Base-by-base conservation (phyloP, 2,797 vertebrate genomes). In the Myotis daubentonii region DNA sequence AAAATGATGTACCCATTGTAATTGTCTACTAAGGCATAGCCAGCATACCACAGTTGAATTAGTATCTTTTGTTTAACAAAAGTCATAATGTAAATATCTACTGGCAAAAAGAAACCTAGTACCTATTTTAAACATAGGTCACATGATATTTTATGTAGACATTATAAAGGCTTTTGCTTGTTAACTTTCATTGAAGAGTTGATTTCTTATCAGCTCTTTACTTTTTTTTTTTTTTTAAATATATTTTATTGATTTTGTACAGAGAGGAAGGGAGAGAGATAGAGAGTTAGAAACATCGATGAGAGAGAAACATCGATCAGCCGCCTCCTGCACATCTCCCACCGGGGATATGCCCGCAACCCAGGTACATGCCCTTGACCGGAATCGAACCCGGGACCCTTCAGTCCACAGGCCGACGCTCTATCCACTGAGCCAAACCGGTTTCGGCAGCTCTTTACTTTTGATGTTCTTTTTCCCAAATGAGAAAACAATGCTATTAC, bases 11-110 rank as follows among this genome's bases (percentile, higher is more conserved):
- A 44, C 9, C 13, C 53, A 28, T 53, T 80, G 2, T 80, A 47
- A 62, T 84, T 15, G 36, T 38, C 51, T 91, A n/a, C 70, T 82
- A 60, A 90, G 44, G 10, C 22, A 51, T 93, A 36, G 68, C 19
- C 15, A 60, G 19, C 38, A 12, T 62, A 41, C n/a, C 23, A 36
- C n/a, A 91, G 19, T 87, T 75, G 70, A 92, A 81, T 78, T 88
- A n/a, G 28, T 75, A 17, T 85, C 16, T 89, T 85, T 85, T 86
- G 7, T 87, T 94, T 83, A 94, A 17, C 19, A 74, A 30, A 95
- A 87, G 13, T 83, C 47, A 25, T 51, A 85, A n/a, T 95, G 2
- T 91, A 89, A 95, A 65, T 70, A 51, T 38, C 8, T 92, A 30
- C 19, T 62, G 0, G 60, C 60, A 62, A 62, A 30, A 15, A 62